These are phyloP conservation scores for Dicerorhinus sumatrensis DNA, from an alignment of 2,113 vertebrate species.

Conservation along the genomic window DNA sequence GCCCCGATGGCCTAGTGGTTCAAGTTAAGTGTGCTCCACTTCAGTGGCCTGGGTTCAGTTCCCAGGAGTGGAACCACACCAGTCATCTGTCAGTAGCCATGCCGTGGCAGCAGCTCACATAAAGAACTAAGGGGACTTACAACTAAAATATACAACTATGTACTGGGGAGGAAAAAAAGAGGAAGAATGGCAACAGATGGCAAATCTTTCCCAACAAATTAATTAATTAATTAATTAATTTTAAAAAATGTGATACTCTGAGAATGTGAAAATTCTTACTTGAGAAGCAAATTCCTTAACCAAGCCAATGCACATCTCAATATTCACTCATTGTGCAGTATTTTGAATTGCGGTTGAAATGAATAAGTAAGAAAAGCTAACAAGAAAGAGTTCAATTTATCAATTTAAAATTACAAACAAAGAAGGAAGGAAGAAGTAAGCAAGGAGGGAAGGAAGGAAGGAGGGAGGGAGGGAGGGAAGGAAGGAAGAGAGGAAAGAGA, in stretches of 20 bases:
- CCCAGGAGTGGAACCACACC: no score
- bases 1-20: no score
- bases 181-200: no score
- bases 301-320: background rate
- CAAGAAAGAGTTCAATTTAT: background rate
- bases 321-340: background rate
- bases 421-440: background rate
- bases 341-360: slow-evolving; percentile 19
- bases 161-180: no score
- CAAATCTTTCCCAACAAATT: no score
- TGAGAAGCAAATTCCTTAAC: background rate
- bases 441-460: background rate
- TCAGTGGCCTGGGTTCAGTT: no score
- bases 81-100: no score
- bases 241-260: background rate
- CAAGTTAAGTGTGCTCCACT: no score
- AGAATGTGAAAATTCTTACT: slow-evolving; percentile 6
- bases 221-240: background rate
- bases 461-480: background rate
- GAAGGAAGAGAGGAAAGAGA: background rate
- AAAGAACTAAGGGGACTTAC: no score
- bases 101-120: no score
- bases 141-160: no score
- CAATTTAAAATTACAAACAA: background rate
- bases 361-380: background rate